These are phyloP conservation scores for Chironomus tepperi DNA, from an alignment of 1,140 invertebrate species.

Conservation along the genomic window DNA sequence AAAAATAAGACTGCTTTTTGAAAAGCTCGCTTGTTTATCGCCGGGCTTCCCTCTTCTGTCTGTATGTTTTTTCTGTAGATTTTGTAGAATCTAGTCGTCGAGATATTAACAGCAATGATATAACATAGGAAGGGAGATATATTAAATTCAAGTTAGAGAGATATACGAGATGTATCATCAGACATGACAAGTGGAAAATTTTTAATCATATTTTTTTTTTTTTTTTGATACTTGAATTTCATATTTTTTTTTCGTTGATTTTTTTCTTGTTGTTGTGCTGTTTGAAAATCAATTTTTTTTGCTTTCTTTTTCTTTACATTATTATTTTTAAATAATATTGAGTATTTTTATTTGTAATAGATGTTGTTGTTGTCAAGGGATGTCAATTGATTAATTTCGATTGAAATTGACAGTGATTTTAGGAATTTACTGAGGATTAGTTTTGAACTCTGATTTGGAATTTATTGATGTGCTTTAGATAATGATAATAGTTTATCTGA, in stretches of 20 bases:
- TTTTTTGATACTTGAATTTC: neutral
- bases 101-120: neutral
- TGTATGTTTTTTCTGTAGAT: slow-evolving; percentile 93
- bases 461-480: no score
- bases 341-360: no score
- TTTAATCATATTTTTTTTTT: neutral
- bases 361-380: no score
- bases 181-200: neutral
- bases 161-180: neutral
- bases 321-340: neutral
- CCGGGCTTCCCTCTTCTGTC: slow-evolving; percentile 76
- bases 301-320: neutral
- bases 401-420: no score
- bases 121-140: no score
- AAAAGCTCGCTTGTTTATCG: slow-evolving; percentile 83
- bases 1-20: slow-evolving; percentile 93
- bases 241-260: no score
- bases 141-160: no score
- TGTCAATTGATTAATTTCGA: no score
- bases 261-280: neutral
- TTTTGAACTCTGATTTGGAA: no score
- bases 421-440: no score
- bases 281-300: neutral
- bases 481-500: no score
- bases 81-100: slow-evolving; percentile 82